These are phyloP conservation scores for Brachypalpus laphriformis DNA, from an alignment of 2,888 invertebrate species.

Conservation along the genomic window DNA sequence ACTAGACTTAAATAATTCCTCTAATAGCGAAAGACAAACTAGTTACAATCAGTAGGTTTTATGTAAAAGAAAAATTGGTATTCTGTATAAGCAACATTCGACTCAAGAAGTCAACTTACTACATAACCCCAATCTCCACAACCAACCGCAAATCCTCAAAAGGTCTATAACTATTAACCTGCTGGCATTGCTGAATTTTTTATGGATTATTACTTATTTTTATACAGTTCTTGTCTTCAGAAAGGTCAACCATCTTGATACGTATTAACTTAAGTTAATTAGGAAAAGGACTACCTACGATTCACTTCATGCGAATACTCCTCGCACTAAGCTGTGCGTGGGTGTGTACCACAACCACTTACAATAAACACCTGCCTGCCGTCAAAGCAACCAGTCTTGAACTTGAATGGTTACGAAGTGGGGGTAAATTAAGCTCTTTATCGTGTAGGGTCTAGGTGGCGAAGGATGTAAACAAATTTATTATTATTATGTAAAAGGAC, in stretches of 20 bases:
- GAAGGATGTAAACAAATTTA: slow-evolving; percentile 60
- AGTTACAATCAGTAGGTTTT: too few relatives aligned
- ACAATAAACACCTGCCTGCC: slow-evolving; percentile 53
- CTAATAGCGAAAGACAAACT: too few relatives aligned
- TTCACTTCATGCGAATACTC: not conserved
- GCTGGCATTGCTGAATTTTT: not conserved
- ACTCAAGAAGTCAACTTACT: not conserved
- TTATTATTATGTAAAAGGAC: slow-evolving; percentile 69
- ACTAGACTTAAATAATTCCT: too few relatives aligned
- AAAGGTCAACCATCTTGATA: slow-evolving; percentile 64
- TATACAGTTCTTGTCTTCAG: not conserved
- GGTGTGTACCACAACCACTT: slow-evolving; percentile 37
- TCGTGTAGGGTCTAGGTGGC: slow-evolving; percentile 9
- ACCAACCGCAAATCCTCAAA: not conserved
- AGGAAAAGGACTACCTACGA: slow-evolving; percentile 36
- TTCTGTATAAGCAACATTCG: not conserved
- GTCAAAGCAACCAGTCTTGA: slow-evolving; percentile 48
- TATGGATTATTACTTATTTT: slow-evolving; percentile 23
- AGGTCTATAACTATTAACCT: not conserved
- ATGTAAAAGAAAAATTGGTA: not conserved
- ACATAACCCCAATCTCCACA: too few relatives aligned
- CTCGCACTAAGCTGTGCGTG: not conserved
- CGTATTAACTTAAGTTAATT: slow-evolving; percentile 65
- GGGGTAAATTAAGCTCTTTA: slow-evolving; percentile 36
- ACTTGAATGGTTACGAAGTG: not conserved